Evolutionary conservation across 1,140 invertebrate species (phyloP).

Genomic region (Listronotus oregonensis): DNA sequence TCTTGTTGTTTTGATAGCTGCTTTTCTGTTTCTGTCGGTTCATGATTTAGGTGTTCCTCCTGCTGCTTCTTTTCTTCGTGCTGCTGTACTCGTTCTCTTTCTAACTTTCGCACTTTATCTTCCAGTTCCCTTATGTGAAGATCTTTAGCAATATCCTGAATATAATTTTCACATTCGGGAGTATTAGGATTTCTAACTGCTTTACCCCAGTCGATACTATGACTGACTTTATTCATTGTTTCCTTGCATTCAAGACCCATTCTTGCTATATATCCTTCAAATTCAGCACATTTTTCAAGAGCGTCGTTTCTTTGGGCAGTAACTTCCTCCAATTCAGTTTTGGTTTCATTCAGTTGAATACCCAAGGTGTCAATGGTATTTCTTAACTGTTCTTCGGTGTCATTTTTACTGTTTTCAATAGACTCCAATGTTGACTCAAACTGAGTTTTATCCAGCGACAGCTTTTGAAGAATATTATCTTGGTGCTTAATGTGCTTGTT

Average conservation of each 20-base stretch:
- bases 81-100: conserved; percentile 26
- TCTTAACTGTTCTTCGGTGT: conserved; percentile 23
- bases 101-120: conserved; percentile 42
- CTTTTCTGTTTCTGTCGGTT: conserved; percentile 31
- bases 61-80: conserved; percentile 12
- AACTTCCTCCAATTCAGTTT: conserved; percentile 19
- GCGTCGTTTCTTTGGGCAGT: conserved; percentile 27
- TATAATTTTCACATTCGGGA: conserved; percentile 33
- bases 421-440: conserved; percentile 48
- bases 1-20: conserved; percentile 39
- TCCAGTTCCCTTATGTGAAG: conserved; percentile 43
- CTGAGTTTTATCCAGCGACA: conserved; percentile 44
- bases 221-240: conserved; percentile 35
- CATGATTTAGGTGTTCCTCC: conserved; percentile 10
- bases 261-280: conserved; percentile 32
- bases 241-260: conserved; percentile 35
- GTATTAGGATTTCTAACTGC: neutral
- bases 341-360: conserved; percentile 12
- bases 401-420: conserved; percentile 26
- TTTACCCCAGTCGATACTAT: conserved; percentile 40
- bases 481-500: conserved; percentile 44
- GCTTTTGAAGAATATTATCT: conserved; percentile 46
- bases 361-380: conserved; percentile 20
- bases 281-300: conserved; percentile 29
- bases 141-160: conserved; percentile 43